A percentile compares a stretch with the other conserved stretches of the same genome.
These are phyloP conservation scores for Pelobates fuscus DNA, from an alignment of 2,113 vertebrate species.

Conservation along the genomic window DNA sequence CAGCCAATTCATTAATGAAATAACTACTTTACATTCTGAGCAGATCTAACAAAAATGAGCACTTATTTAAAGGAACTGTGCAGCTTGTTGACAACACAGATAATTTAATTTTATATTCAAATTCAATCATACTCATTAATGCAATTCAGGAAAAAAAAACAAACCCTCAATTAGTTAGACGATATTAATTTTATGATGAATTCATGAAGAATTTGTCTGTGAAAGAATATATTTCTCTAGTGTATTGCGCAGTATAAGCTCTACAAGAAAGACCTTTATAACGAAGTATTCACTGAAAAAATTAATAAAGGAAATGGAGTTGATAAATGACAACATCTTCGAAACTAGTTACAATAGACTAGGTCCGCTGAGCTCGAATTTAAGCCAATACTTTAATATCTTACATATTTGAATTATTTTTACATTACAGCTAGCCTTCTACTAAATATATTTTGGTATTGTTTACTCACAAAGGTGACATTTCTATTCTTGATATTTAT, in stretches of 20 bases:
- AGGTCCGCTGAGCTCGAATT: too few species aligned
- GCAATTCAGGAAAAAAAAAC: neutral
- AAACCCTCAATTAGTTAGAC: conserved; percentile 33
- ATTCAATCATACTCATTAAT: conserved; percentile 28
- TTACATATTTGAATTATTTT: too few species aligned
- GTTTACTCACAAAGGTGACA: too few species aligned
- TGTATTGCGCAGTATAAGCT: conserved; percentile 1
- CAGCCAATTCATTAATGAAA: neutral
- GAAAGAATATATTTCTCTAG: neutral
- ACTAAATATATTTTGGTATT: too few species aligned
- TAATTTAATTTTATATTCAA: conserved; percentile 26
- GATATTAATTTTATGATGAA: conserved; percentile 26
- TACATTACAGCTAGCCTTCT: too few species aligned
- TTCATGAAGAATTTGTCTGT: neutral
- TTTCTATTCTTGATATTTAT: too few species aligned
- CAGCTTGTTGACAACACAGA: conserved; percentile 10
- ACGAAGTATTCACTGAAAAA: neutral
- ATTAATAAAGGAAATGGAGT: neutral
- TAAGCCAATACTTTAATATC: too few species aligned
- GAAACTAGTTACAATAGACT: too few species aligned
- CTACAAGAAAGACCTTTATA: conserved; percentile 8
- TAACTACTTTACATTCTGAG: neutral
- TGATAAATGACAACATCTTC: too few species aligned
- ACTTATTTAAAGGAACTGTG: neutral
- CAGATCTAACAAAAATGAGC: neutral